Evolutionary conservation across 2,797 vertebrate species (phyloP).

Genomic region (Malurus splendens): DNA sequence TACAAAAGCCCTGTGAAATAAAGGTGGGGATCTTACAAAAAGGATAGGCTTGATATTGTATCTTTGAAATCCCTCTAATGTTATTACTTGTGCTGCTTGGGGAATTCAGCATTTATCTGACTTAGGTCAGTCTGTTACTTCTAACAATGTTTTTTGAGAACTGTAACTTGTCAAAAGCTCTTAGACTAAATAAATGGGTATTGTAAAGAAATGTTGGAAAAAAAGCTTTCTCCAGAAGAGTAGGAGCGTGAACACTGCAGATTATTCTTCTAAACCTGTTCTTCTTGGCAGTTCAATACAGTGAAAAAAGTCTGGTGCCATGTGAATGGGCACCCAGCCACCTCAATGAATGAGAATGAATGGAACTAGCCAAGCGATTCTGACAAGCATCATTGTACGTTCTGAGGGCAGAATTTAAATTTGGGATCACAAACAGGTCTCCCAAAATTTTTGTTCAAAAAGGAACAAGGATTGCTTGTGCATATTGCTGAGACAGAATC

Average conservation of each 20-base stretch:
- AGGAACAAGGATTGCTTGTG: constrained; percentile 23
- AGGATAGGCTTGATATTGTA: neutral
- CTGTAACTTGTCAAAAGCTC: neutral
- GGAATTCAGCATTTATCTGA: neutral
- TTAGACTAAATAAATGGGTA: neutral
- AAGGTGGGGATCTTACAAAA: neutral
- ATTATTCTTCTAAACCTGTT: constrained; percentile 43
- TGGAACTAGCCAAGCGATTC: constrained; percentile 36
- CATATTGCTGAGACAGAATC: neutral
- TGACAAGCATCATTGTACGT: constrained; percentile 4
- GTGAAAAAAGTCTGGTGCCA: constrained; percentile 21
- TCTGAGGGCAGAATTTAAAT: constrained; percentile 28
- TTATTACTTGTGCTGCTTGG: neutral
- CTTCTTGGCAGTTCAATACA: constrained; percentile 27
- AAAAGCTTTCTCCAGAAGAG: neutral
- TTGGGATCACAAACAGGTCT: constrained; percentile 14
- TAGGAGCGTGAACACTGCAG: neutral
- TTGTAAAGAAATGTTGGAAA: neutral
- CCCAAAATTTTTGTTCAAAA: neutral
- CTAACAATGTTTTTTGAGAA: neutral
- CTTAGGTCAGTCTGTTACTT: neutral
- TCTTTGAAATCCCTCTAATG: neutral
- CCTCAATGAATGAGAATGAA: constrained; percentile 42
- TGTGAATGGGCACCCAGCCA: constrained; percentile 29
- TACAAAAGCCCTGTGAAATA: neutral